These are phyloP conservation scores for Cheirogaleus major DNA, from an alignment of 2,797 vertebrate species.

Conservation along the genomic window DNA sequence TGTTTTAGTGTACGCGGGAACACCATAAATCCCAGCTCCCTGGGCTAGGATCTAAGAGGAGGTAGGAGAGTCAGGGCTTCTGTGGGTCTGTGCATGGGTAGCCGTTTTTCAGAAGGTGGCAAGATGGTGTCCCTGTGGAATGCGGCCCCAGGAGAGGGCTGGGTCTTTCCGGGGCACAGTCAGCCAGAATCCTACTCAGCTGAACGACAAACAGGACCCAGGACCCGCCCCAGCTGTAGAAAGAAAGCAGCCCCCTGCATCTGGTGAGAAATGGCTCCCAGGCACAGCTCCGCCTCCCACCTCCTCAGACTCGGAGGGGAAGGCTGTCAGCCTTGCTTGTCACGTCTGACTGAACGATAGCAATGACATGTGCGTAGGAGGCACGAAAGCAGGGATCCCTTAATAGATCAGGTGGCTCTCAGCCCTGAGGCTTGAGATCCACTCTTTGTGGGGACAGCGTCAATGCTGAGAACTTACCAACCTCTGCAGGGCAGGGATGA, in stretches of 20 bases:
- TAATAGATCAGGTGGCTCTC: slow-evolving; percentile 54
- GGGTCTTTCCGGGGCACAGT: neutral
- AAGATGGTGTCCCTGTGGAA: neutral
- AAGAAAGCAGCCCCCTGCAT: neutral
- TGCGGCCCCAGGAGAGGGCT: fast-evolving
- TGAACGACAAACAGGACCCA: neutral
- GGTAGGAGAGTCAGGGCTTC: neutral
- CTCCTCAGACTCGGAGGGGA: slow-evolving; percentile 51
- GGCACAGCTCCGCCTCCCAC: slow-evolving; percentile 26
- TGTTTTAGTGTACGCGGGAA: neutral
- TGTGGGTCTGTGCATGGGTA: neutral
- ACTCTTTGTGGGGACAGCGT: neutral
- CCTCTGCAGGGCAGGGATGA: neutral
- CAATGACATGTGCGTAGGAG: slow-evolving; percentile 50
- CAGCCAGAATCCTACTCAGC: neutral
- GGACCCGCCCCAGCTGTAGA: neutral
- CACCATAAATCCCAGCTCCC: neutral
- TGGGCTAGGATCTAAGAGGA: neutral
- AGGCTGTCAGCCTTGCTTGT: slow-evolving; percentile 62
- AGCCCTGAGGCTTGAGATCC: slow-evolving; percentile 27
- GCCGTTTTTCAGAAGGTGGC: neutral
- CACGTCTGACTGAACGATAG: slow-evolving; percentile 14
- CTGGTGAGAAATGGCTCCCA: slow-evolving; percentile 12
- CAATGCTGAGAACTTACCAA: fast-evolving
- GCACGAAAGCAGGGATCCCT: slow-evolving; percentile 40